These are phyloP conservation scores for Pachydiplax longipennis DNA, from an alignment of 2,888 invertebrate species.

Conservation along the genomic window DNA sequence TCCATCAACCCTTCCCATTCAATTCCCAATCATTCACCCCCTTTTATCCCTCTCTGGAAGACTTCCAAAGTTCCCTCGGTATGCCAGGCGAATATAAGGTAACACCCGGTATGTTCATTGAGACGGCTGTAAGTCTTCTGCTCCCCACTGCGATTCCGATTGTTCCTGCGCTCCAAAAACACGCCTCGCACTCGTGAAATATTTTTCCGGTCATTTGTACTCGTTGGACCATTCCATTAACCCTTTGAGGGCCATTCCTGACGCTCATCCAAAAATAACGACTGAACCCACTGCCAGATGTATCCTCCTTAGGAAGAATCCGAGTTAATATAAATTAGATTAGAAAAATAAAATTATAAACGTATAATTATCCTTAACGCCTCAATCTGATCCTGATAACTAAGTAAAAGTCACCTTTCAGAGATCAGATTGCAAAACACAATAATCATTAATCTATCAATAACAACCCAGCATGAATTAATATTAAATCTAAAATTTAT, in stretches of 20 bases:
- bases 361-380: too few relatives aligned
- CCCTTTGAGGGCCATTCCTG: neutral
- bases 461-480: too few relatives aligned
- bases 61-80: constrained; percentile 7
- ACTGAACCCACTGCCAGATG: neutral
- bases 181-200: neutral
- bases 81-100: constrained; percentile 22
- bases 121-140: neutral
- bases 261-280: neutral
- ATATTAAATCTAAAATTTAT: too few relatives aligned
- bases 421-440: too few relatives aligned
- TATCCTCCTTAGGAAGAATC: neutral
- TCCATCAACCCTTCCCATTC: neutral
- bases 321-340: too few relatives aligned
- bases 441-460: too few relatives aligned
- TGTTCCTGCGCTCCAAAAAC: neutral
- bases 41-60: neutral
- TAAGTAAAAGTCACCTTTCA: too few relatives aligned
- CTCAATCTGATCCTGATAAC: too few relatives aligned
- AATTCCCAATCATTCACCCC: constrained; percentile 21
- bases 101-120: constrained; percentile 37
- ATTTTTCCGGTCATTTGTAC: neutral
- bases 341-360: too few relatives aligned
- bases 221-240: neutral
- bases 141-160: neutral